A percentile compares a stretch with the other conserved stretches of the same genome.
Evolutionary conservation across 2,113 vertebrate genomes (phyloP).

Genomic region (Pontoporia blainvillei): DNA sequence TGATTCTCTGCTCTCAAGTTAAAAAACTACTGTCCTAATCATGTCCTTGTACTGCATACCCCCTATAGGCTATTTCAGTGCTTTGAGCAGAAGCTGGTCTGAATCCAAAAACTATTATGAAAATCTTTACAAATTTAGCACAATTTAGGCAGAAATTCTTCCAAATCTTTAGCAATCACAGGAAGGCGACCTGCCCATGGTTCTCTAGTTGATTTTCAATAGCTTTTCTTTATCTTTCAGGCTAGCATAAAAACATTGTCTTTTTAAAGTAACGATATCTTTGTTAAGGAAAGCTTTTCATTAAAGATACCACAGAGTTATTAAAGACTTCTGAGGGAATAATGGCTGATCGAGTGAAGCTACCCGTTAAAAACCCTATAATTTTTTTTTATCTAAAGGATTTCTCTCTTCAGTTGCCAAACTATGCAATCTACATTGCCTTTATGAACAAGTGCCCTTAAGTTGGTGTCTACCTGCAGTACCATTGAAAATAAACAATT

Average conservation of each 20-base stretch:
- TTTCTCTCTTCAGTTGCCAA: constrained; percentile 48
- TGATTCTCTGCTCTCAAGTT: not conserved
- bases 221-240: constrained; percentile 40
- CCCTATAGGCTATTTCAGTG: not conserved
- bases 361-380: constrained; percentile 38
- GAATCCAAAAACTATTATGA: constrained; percentile 30
- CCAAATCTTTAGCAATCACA: constrained; percentile 50
- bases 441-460: constrained; percentile 50
- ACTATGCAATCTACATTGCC: constrained; percentile 11
- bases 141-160: constrained; percentile 57
- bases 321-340: constrained; percentile 55
- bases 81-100: constrained; percentile 34
- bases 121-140: constrained; percentile 54
- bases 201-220: constrained; percentile 55
- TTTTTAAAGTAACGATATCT: constrained; percentile 46
- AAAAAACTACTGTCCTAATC: not conserved
- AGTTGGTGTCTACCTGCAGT: constrained; percentile 61
- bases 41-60: not conserved
- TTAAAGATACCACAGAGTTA: constrained; percentile 43
- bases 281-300: constrained; percentile 55
- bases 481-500: constrained; percentile 62
- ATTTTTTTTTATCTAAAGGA: constrained; percentile 14
- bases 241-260: constrained; percentile 43
- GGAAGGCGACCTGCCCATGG: constrained; percentile 17
- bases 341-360: constrained; percentile 36